Base-by-base conservation (phyloP, 2,113 vertebrate genomes). In the Carassius carassius region DNA sequence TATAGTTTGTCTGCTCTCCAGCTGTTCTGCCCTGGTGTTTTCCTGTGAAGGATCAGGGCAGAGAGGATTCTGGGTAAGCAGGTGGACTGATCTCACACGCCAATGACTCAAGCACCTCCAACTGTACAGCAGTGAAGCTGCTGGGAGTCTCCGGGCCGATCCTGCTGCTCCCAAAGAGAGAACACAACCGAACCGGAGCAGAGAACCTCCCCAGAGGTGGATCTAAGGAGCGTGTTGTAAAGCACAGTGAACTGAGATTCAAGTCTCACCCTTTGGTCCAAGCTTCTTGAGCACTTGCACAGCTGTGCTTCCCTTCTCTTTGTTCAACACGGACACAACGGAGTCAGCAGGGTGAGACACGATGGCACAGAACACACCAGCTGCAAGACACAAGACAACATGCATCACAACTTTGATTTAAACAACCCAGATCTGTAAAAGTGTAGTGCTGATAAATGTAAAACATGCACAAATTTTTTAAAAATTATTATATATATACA, bases 41-140 rank as follows among this genome's bases (percentile, higher is more conserved):
- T 74, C 89, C 87, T 56, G 67, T 41, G 37, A 77, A 56, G 85
- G 89, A 23, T 86, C 89, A 85, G 85, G 87, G 79, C 75, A 81
- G 87, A 16, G 54, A 54, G 67, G 37, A 86, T 84, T 92, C 93
- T 95, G 92, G 93, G 90, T 84, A 88, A 93, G 95, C 95, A 96
- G 96, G 95, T 96, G 54, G 95, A 91, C 90, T 96, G 77, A 78
- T 96, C 95, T 96, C 88, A 96, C 96, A 97, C 95, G 94, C 95
- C 95, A 96, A 96, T 96, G 95, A 96, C 96, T 96, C 95, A 97
- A 96, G 95, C 95, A 96, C 94, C 96, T 96, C 95, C 84, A 93
- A 97, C 95, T 88, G 84, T 95, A 94, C 96, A 97, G 96, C 95
- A 91, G 87, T 88, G 16, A 96, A 95, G 96, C 96, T 97, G 95